Evolutionary conservation across 2,888 invertebrate species (phyloP).

Genomic region (Folsomia candida): DNA sequence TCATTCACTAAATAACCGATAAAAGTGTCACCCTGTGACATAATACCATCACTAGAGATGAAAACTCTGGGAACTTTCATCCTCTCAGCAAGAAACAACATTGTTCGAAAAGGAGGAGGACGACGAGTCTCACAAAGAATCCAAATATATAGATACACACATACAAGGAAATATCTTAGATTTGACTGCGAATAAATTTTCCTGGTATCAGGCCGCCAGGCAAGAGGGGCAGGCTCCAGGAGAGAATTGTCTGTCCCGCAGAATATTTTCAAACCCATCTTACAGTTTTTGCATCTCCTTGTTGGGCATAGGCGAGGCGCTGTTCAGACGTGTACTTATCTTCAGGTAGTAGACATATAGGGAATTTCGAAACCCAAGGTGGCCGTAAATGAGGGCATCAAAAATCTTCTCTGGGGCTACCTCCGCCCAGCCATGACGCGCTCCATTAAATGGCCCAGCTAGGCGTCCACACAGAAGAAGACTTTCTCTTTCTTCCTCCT

Average conservation of each 20-base stretch:
- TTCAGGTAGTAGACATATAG: not conserved
- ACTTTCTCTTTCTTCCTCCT: not conserved
- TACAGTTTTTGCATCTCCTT: not conserved
- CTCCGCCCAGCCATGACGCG: not conserved
- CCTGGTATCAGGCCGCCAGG: not conserved
- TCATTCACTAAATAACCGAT: constrained; percentile 5
- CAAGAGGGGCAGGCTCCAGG: not conserved
- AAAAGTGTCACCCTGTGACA: constrained; percentile 2
- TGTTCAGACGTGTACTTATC: not conserved
- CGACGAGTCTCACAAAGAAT: too few species aligned
- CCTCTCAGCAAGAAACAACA: too few species aligned
- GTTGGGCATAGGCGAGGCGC: not conserved
- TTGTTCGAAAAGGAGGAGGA: too few species aligned
- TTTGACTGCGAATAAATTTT: not conserved
- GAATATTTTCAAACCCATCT: not conserved
- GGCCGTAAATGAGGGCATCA: constrained; percentile 12
- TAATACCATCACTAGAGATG: not conserved
- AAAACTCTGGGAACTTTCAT: not conserved
- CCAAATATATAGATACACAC: too few species aligned
- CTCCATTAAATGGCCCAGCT: not conserved
- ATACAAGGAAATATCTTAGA: too few species aligned
- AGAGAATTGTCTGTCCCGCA: too few species aligned
- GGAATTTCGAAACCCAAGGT: constrained; percentile 6
- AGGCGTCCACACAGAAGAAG: not conserved
- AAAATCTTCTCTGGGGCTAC: constrained; percentile 2